phyloP scores from a whole-genome alignment of 2,888 invertebrate species.

The Erannis defoliaria region DNA sequence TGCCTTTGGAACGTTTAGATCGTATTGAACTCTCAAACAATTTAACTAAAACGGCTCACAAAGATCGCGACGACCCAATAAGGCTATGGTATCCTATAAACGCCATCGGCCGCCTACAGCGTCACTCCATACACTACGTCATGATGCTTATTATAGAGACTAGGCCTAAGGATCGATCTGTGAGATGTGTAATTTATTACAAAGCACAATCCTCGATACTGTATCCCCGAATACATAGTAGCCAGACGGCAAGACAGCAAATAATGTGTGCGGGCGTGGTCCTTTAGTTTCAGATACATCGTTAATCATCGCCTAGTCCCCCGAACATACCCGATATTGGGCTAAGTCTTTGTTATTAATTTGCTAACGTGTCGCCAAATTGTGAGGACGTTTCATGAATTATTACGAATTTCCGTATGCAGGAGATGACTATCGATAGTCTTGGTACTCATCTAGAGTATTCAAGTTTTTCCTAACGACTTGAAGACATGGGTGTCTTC shows the following conservation, averaged over 20 bases:
- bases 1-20: too few species aligned
- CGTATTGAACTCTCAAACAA: too few species aligned
- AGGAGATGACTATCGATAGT: neutral
- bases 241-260: conserved; percentile 29
- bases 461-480: too few species aligned
- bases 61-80: too few species aligned
- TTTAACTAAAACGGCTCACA: too few species aligned
- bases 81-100: too few species aligned
- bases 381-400: conserved; percentile 29
- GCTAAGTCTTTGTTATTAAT: conserved; percentile 49
- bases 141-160: too few species aligned
- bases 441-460: neutral
- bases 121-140: too few species aligned
- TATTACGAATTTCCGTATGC: conserved; percentile 25
- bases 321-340: conserved; percentile 40
- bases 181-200: neutral
- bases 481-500: too few species aligned
- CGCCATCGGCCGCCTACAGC: too few species aligned
- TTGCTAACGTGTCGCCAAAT: conserved; percentile 39
- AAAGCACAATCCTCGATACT: neutral
- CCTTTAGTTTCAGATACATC: conserved; percentile 41
- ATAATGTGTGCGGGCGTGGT: conserved; percentile 44
- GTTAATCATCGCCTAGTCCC: conserved; percentile 47
- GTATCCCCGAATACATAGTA: conserved; percentile 4
- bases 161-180: too few species aligned